Percentiles rank a stretch among this genome's conserved stretches.
Conservation (phyloP, 1,140 invertebrate species). For the Procambarus virginalis region DNA sequence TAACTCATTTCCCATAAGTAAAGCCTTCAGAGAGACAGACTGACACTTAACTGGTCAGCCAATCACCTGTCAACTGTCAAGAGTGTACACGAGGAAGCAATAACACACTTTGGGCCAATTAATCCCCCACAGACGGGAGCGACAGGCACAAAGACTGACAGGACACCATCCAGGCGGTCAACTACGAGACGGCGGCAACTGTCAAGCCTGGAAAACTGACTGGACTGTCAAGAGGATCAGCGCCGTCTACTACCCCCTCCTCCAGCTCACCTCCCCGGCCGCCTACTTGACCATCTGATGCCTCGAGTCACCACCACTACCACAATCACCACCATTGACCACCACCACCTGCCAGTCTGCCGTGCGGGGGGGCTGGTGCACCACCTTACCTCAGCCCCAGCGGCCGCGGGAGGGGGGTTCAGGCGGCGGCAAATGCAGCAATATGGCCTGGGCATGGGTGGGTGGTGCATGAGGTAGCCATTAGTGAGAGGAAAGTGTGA, state of each 20-base stretch:
- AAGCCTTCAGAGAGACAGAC: too few species aligned
- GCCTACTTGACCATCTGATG: slow-evolving; percentile 11
- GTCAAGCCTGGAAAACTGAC: too few species aligned
- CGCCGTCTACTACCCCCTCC: too few species aligned
- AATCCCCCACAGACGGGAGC: neutral
- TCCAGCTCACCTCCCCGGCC: neutral
- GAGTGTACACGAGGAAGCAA: too few species aligned
- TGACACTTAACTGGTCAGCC: too few species aligned
- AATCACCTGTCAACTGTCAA: too few species aligned
- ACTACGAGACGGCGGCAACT: too few species aligned
- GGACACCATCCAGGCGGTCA: neutral
- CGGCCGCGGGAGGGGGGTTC: neutral
- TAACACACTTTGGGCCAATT: too few species aligned
- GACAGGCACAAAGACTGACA: neutral
- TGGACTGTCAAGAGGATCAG: too few species aligned
- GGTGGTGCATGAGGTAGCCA: neutral
- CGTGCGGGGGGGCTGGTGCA: neutral
- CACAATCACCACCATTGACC: neutral
- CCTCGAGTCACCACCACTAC: neutral
- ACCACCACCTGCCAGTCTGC: neutral
- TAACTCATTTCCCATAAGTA: too few species aligned
- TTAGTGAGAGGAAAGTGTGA: slow-evolving; percentile 21
- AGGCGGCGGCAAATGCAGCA: neutral
- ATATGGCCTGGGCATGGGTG: slow-evolving; percentile 7
- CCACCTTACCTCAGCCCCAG: neutral